Conservation (phyloP, 2,113 vertebrate species). For the Australoheros scitulus region DNA sequence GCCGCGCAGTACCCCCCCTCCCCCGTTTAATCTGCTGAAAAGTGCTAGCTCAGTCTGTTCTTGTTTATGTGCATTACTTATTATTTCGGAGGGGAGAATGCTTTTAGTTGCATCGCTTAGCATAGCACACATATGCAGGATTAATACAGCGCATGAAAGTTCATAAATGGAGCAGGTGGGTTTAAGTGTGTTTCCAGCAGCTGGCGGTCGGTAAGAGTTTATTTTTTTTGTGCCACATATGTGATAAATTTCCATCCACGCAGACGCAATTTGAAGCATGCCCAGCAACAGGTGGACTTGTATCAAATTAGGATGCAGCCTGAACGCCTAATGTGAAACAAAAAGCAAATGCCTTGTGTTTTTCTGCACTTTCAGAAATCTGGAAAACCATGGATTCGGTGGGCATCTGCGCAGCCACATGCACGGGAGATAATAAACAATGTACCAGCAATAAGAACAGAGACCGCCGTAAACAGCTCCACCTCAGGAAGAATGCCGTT, state of each 20-base stretch:
- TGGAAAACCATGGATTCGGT: slow-evolving; percentile 54
- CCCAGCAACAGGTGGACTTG: slow-evolving; percentile 65
- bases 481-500: slow-evolving; percentile 73
- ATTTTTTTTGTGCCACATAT: background rate
- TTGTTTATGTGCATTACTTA: background rate
- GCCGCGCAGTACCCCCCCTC: slow-evolving; percentile 11
- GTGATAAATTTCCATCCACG: background rate
- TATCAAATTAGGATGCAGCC: background rate
- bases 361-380: slow-evolving; percentile 54
- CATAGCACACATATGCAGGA: background rate
- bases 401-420: slow-evolving; percentile 45
- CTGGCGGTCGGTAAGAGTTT: background rate
- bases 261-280: background rate
- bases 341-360: background rate
- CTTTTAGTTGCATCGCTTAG: background rate
- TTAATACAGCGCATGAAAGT: background rate
- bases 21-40: background rate
- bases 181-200: slow-evolving; percentile 16
- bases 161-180: slow-evolving; percentile 42
- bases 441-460: slow-evolving; percentile 47
- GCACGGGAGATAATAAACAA: slow-evolving; percentile 42
- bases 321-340: no score
- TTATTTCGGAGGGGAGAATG: background rate
- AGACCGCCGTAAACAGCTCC: slow-evolving; percentile 68
- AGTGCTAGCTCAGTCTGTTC: background rate